Percentiles rank a stretch among this genome's conserved stretches.
Evolutionary conservation across 2,797 vertebrate genomes (phyloP).

Genomic region (Sarcoramphus papa): DNA sequence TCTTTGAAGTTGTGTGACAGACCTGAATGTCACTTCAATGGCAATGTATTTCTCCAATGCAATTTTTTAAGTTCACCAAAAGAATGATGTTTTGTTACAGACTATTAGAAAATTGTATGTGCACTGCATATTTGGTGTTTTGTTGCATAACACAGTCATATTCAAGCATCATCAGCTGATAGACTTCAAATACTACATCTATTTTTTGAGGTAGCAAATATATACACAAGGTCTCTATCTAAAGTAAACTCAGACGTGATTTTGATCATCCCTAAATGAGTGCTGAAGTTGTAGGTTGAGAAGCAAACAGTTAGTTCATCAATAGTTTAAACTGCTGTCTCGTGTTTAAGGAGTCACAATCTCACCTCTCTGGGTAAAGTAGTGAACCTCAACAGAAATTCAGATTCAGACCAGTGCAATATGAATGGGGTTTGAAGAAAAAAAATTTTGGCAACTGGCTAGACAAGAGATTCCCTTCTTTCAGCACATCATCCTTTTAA

Average conservation of each 20-base stretch:
- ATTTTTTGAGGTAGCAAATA: background rate
- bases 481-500: background rate
- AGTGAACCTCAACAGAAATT: background rate
- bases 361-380: background rate
- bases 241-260: background rate
- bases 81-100: background rate
- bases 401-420: background rate
- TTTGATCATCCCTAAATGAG: background rate
- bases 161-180: background rate
- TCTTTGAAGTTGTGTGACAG: background rate
- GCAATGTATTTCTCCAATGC: background rate
- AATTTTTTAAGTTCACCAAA: background rate
- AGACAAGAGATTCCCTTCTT: background rate
- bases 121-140: background rate
- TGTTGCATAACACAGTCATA: background rate
- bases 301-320: background rate
- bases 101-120: background rate
- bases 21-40: background rate
- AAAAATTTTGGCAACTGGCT: background rate
- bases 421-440: background rate
- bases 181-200: background rate
- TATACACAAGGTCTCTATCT: background rate
- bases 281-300: background rate
- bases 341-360: background rate
- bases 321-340: background rate